Evolutionary conservation across 2,797 vertebrate genomes (phyloP).

Genomic region (Lagodon rhomboides): DNA sequence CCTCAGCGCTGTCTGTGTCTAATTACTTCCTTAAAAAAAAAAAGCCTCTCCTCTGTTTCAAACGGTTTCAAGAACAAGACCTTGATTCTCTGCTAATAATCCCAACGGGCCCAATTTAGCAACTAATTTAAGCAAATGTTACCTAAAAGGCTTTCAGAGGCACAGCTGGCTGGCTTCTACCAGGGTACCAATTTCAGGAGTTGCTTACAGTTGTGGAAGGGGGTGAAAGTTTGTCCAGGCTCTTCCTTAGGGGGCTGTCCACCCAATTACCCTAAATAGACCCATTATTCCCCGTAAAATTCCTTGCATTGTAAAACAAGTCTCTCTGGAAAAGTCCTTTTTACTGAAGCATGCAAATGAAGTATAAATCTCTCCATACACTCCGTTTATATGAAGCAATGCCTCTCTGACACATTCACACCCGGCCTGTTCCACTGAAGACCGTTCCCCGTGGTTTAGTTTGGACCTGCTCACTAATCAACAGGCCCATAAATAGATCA

Average conservation of each 20-base stretch:
- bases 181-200: constrained; percentile 63
- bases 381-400: constrained; percentile 8
- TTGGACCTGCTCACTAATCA: constrained; percentile 70
- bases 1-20: constrained; percentile 53
- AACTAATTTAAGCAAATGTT: constrained; percentile 81
- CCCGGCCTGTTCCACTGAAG: constrained; percentile 6
- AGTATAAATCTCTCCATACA: constrained; percentile 29
- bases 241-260: constrained; percentile 57
- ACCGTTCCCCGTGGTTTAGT: constrained; percentile 43
- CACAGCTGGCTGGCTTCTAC: constrained; percentile 65
- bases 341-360: constrained; percentile 40
- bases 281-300: constrained; percentile 63
- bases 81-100: constrained; percentile 80
- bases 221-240: constrained; percentile 52
- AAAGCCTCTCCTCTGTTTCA: constrained; percentile 65
- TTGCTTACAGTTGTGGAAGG: constrained; percentile 48
- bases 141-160: constrained; percentile 76
- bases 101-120: constrained; percentile 84
- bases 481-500: constrained; percentile 59
- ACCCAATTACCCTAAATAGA: constrained; percentile 67
- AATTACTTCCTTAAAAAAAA: constrained; percentile 70
- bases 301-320: constrained; percentile 41
- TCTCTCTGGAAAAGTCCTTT: constrained; percentile 33
- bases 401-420: constrained; percentile 29
- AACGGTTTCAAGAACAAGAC: constrained; percentile 77